Evolutionary conservation across 1,140 invertebrate genomes (phyloP).

Genomic region (Monochamus saltuarius): DNA sequence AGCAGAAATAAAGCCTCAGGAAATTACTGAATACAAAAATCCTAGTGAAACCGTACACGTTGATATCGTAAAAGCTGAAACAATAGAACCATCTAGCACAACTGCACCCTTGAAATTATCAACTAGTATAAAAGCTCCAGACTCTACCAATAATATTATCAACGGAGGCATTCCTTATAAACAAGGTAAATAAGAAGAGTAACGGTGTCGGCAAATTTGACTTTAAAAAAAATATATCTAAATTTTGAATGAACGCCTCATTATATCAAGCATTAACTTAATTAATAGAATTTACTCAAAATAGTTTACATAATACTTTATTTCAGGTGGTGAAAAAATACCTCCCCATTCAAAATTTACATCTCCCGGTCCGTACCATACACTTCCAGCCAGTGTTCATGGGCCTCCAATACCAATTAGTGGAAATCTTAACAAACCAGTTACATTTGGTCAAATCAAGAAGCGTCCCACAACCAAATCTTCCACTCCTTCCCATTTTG

Average conservation of each 20-base stretch:
- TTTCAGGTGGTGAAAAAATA: conserved; percentile 13
- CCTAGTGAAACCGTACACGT: conserved; percentile 14
- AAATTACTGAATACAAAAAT: conserved; percentile 24
- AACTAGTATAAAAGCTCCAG: not conserved
- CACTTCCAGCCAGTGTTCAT: conserved; percentile 3
- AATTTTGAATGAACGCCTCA: too few relatives aligned
- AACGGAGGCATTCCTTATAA: not conserved
- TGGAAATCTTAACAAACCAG: not conserved
- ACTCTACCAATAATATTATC: not conserved
- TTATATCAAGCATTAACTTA: too few relatives aligned
- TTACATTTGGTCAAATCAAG: conserved; percentile 2
- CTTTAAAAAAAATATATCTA: too few relatives aligned
- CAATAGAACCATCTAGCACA: conserved; percentile 5
- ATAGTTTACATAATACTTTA: not conserved
- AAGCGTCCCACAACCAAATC: conserved; percentile 7
- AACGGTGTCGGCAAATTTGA: too few relatives aligned
- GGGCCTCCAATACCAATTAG: not conserved
- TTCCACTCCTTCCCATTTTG: not conserved
- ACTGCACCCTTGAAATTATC: not conserved
- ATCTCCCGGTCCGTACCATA: conserved; percentile 3
- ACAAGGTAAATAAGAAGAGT: not conserved
- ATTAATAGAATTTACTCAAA: too few relatives aligned
- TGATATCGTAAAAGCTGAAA: conserved; percentile 21
- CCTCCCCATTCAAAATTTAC: not conserved
- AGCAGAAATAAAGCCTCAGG: conserved; percentile 9